Evolutionary conservation across 1,140 invertebrate genomes (phyloP).

Genomic region (Papilio machaon): DNA sequence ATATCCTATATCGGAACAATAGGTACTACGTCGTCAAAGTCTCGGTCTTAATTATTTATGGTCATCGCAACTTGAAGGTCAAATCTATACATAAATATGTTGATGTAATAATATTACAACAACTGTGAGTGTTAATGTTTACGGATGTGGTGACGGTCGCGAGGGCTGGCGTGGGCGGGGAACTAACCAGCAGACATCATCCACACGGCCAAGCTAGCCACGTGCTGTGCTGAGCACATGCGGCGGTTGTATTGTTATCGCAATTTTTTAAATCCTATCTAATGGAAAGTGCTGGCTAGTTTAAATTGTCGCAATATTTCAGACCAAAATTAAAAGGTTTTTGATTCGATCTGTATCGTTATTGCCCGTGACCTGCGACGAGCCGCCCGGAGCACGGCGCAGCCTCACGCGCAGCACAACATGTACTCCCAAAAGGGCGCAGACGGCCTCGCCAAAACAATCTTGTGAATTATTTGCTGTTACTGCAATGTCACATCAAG

Average conservation of each 20-base stretch:
- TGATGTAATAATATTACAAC: background rate
- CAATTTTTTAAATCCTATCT: background rate
- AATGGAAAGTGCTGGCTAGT: background rate
- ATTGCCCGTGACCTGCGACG: no score
- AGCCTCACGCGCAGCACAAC: no score
- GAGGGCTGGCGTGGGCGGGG: background rate
- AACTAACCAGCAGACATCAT: conserved; percentile 7
- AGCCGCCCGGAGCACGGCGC: no score
- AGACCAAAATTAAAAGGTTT: background rate
- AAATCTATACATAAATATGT: background rate
- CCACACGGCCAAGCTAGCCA: background rate
- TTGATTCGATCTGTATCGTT: no score
- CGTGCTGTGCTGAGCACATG: background rate
- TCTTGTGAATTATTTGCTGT: no score
- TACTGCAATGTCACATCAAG: no score
- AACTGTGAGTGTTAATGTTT: background rate
- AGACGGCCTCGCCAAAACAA: no score
- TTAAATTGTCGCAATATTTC: background rate
- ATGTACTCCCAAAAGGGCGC: no score
- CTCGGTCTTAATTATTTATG: no score
- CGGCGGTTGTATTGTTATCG: background rate
- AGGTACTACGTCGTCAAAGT: no score
- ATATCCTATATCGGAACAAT: no score
- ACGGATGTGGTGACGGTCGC: background rate
- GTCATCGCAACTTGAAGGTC: no score